Conservation (phyloP, 2,797 vertebrate species). For the Chelon labrosus region DNA sequence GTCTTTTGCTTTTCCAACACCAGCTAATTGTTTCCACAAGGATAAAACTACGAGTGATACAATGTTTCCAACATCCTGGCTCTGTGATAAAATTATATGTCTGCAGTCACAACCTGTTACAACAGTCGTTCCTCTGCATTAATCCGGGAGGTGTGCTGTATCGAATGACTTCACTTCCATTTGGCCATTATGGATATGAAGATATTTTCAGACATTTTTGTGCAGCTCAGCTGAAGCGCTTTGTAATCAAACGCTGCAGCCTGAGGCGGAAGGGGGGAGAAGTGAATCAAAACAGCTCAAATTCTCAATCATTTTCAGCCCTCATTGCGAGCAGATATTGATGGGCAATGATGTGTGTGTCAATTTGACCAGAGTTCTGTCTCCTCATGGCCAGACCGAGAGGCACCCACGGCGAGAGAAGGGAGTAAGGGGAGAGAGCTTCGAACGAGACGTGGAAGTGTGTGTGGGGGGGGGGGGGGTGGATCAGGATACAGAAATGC, state of each 20-base stretch:
- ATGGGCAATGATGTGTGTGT: slow-evolving; percentile 72
- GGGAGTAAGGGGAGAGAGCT: slow-evolving; percentile 19
- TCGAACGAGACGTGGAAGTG: slow-evolving; percentile 8
- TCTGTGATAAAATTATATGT: slow-evolving; percentile 18
- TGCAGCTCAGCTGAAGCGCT: slow-evolving; percentile 52
- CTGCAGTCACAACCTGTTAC: slow-evolving; percentile 39
- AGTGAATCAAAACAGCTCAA: slow-evolving; percentile 65
- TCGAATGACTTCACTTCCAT: slow-evolving; percentile 61
- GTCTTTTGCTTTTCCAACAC: slow-evolving; percentile 14
- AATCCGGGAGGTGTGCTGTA: slow-evolving; percentile 50
- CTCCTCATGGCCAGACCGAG: slow-evolving; percentile 60
- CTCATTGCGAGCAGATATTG: slow-evolving; percentile 70
- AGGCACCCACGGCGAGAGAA: slow-evolving; percentile 55
- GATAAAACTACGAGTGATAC: slow-evolving; percentile 1
- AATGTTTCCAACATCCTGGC: slow-evolving; percentile 23
- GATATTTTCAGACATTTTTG: slow-evolving; percentile 67
- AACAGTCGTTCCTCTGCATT: slow-evolving; percentile 33
- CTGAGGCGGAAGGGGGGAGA: slow-evolving; percentile 51
- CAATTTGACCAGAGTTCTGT: slow-evolving; percentile 58
- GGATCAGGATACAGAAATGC: slow-evolving; percentile 53
- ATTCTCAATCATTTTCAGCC: slow-evolving; percentile 74
- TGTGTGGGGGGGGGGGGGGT: slow-evolving; percentile 35
- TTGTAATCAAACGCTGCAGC: slow-evolving; percentile 68
- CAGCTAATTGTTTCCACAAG: slow-evolving; percentile 25
- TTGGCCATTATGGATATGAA: slow-evolving; percentile 48